phyloP scores from a whole-genome alignment of 2,113 vertebrate genomes.

The Phalacrocorax pelagicus region DNA sequence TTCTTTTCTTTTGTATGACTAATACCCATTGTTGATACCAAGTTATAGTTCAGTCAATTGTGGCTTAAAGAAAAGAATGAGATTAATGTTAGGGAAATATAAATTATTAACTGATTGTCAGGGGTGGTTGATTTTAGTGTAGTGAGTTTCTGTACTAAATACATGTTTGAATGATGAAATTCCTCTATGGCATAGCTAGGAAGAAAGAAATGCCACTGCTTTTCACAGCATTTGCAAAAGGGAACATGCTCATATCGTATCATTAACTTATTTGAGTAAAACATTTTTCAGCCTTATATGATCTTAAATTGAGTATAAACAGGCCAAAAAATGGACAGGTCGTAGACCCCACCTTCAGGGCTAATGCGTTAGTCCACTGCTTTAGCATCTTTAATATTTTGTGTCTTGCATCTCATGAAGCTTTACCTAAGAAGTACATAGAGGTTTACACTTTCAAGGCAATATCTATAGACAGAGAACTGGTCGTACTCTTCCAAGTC shows the following conservation, averaged over 20 bases:
- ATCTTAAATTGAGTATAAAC: neutral
- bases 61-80: neutral
- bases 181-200: neutral
- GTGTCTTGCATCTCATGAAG: neutral
- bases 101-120: neutral
- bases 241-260: neutral
- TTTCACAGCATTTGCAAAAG: neutral
- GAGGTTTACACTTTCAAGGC: neutral
- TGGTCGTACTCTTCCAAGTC: neutral
- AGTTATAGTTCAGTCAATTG: neutral
- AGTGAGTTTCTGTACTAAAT: neutral
- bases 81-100: neutral
- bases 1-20: slow-evolving; percentile 11
- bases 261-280: neutral
- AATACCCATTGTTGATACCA: neutral
- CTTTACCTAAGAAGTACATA: neutral
- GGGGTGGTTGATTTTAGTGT: neutral
- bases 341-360: neutral
- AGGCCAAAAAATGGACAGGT: neutral
- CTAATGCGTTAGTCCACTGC: neutral
- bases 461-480: neutral
- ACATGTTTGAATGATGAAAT: neutral
- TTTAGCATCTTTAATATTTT: neutral
- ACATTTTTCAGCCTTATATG: neutral
- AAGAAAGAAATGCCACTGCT: neutral